A percentile compares a stretch with the other conserved stretches of the same genome.
phyloP scores from a whole-genome alignment of 1,140 invertebrate genomes.

The Tetranychus urticae region DNA sequence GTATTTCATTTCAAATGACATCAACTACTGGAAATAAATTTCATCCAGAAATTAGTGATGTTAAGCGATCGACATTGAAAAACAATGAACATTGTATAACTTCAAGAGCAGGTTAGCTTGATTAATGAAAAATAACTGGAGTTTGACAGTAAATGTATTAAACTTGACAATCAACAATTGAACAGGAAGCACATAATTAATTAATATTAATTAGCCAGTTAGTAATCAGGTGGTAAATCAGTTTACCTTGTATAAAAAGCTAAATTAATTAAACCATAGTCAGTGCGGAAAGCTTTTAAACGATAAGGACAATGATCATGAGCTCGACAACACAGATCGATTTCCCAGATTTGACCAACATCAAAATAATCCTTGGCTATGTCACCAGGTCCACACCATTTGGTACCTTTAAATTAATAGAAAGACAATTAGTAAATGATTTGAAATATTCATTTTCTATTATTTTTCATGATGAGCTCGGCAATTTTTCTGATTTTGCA shows the following conservation, averaged over 20 bases:
- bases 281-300: constrained; percentile 39
- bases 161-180: background rate
- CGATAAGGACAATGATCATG: constrained; percentile 38
- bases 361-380: constrained; percentile 38
- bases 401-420: constrained; percentile 24
- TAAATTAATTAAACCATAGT: constrained; percentile 57
- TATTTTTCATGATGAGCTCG: no score
- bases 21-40: no score
- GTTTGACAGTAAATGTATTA: background rate
- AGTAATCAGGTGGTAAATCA: background rate
- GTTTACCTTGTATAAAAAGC: constrained; percentile 44
- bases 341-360: constrained; percentile 34
- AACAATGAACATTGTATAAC: background rate
- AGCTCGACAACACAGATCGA: constrained; percentile 47
- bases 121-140: background rate
- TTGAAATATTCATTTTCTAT: background rate
- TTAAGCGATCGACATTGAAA: background rate
- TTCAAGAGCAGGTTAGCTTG: background rate
- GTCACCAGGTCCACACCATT: constrained; percentile 49
- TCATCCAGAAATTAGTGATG: background rate
- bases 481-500: no score
- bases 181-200: background rate
- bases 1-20: no score
- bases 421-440: background rate
- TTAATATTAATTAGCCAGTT: background rate